Evolutionary conservation across 2,888 invertebrate genomes (phyloP).

Genomic region (Agrilus mali): DNA sequence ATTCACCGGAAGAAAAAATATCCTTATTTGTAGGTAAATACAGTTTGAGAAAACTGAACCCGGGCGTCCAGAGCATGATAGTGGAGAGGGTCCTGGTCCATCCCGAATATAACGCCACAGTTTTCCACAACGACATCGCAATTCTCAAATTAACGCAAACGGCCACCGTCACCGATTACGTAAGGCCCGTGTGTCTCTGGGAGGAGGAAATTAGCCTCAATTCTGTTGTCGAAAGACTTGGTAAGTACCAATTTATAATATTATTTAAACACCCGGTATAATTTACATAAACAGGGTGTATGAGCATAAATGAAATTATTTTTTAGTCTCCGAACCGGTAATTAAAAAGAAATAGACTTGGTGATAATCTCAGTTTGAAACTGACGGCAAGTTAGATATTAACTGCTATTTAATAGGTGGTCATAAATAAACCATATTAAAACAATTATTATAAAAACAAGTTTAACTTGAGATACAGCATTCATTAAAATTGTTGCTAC

Average conservation of each 20-base stretch:
- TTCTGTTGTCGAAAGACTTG: constrained; percentile 8
- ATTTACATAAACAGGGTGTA: no score
- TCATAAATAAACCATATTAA: no score
- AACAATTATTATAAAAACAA: no score
- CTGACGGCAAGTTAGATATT: background rate
- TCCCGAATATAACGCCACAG: constrained; percentile 28
- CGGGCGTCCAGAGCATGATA: constrained; percentile 34
- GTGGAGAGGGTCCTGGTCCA: constrained; percentile 31
- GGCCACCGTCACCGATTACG: constrained; percentile 37
- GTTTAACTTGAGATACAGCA: no score
- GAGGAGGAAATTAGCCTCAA: constrained; percentile 10
- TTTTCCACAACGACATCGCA: constrained; percentile 40
- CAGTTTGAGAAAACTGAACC: constrained; percentile 30
- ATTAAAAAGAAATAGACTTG: background rate
- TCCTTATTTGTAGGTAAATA: constrained; percentile 21
- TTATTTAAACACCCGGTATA: no score
- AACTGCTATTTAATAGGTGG: no score
- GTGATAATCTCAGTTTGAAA: background rate
- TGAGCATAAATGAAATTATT: no score
- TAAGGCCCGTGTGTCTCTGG: constrained; percentile 50
- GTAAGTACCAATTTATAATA: background rate
- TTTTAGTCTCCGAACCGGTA: no score
- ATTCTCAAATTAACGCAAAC: constrained; percentile 38
- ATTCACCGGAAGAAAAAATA: background rate
- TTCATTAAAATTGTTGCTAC: no score